Evolutionary conservation across 2,113 vertebrate genomes (phyloP).

Genomic region (Athene cunicularia): DNA sequence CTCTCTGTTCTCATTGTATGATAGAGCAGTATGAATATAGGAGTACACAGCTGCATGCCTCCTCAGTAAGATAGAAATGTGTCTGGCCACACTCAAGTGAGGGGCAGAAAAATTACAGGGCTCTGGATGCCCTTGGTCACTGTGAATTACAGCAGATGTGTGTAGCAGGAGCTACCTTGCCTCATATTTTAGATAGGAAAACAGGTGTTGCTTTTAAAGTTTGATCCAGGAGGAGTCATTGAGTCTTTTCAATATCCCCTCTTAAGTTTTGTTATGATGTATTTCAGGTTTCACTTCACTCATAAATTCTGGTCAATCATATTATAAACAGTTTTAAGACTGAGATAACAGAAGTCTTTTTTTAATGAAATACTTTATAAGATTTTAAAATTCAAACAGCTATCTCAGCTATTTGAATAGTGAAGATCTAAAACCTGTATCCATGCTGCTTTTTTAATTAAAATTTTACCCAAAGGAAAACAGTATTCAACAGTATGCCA

Average conservation of each 20-base stretch:
- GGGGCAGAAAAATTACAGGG: not conserved
- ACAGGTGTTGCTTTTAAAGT: not conserved
- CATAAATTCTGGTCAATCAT: not conserved
- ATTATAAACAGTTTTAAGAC: constrained; percentile 43
- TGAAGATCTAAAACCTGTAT: constrained; percentile 77
- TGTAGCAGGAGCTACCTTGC: not conserved
- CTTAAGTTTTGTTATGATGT: not conserved
- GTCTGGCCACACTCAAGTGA: not conserved
- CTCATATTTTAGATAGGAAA: not conserved
- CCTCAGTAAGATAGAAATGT: not conserved
- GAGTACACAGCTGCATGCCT: not conserved
- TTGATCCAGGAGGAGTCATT: not conserved
- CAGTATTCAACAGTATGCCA: constrained; percentile 78
- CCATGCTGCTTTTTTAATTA: constrained; percentile 85
- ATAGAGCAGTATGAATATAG: not conserved
- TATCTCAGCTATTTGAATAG: constrained; percentile 76
- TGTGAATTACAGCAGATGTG: not conserved
- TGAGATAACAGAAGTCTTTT: constrained; percentile 40
- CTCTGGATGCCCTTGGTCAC: not conserved
- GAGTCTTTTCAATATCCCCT: not conserved
- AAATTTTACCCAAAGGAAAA: constrained; percentile 84
- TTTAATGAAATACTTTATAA: constrained; percentile 33
- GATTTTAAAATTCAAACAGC: constrained; percentile 78
- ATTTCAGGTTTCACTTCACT: not conserved
- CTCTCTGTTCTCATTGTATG: not conserved